Base-by-base conservation (phyloP, 2,888 invertebrate species). In the Phengaris alcon region DNA sequence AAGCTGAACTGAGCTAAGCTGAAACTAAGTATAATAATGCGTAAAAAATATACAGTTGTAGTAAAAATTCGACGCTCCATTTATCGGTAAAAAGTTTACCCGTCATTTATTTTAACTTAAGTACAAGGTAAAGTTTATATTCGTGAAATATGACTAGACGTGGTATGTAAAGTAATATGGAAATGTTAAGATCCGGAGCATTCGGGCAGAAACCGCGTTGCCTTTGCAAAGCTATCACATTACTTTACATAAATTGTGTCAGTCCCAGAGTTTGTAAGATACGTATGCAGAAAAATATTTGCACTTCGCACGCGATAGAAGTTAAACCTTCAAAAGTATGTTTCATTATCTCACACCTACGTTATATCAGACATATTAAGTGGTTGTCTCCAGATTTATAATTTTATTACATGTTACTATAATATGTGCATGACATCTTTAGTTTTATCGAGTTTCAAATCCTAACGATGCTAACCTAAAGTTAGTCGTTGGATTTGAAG, bases 231-330 rank as follows among this genome's bases (percentile, higher is more conserved):
- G 72, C 52, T 52, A 35, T 70, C 70, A 70, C 70, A 51, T 15
- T 70, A 51, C 51, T 70, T 70, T 70, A 48, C 70, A 70, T 70
- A 70, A 70, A 70, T 70, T 81, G 75, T 75, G 72, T 75, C 74
- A 75, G 44, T 77, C 57, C 57, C 74, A 75, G n/a, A 64, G 64
- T 64, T 64, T 10, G 64, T 9, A 6, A 35, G 64, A 35, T 64
- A 64, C 44, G 13, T 10, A 9, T 13, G 64, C 35, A 12, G 35
- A 64, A 64, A 35, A 64, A 64, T 64, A 64, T 64, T 64, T 64
- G 64, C 64, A 64, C 22, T 64, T 64, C 59, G 22, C 59, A 35
- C 22, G 59, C 59, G 6, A 55, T n/a, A 55, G 64, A 64, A 64
- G 35, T 35, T 35, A 35, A 35, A 35, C 35, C 35, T 64, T 22